Conservation (phyloP, 2,113 vertebrate species). For the Chlorodrepanis virens region DNA sequence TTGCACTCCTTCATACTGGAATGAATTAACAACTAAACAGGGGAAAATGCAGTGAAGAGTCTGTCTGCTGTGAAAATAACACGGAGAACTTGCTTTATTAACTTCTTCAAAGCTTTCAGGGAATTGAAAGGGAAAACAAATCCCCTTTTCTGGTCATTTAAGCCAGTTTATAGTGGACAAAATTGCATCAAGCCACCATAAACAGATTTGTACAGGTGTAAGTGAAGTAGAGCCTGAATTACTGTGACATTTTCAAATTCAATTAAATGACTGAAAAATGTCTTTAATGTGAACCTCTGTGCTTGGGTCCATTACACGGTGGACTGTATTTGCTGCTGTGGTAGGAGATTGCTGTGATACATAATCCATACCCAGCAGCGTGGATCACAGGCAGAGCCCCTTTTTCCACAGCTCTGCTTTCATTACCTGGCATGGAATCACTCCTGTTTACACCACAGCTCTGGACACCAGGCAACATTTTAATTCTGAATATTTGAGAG, state of each 20-base stretch:
- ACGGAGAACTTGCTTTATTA: not conserved
- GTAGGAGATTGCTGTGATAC: not conserved
- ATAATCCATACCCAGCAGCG: not conserved
- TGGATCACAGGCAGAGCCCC: not conserved
- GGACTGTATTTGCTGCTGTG: not conserved
- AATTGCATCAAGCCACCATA: conserved; percentile 24
- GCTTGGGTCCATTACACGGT: not conserved
- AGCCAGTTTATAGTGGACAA: not conserved
- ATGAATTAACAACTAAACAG: not conserved
- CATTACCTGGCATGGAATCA: not conserved
- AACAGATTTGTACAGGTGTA: conserved; percentile 47
- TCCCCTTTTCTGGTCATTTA: not conserved
- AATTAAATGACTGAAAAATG: conserved; percentile 48
- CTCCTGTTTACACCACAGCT: not conserved
- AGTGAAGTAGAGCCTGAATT: conserved; percentile 28
- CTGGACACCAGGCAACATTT: not conserved
- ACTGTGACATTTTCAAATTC: conserved; percentile 14
- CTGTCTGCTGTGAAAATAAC: not conserved
- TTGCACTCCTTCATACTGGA: not conserved
- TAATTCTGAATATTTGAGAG: conserved; percentile 19
- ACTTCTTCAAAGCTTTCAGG: not conserved
- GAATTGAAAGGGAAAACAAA: not conserved
- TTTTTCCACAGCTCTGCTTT: not conserved
- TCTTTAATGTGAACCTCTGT: not conserved
- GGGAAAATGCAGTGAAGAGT: not conserved